Evolutionary conservation across 1,140 invertebrate genomes (phyloP).

Genomic region (Diabrotica virgifera): DNA sequence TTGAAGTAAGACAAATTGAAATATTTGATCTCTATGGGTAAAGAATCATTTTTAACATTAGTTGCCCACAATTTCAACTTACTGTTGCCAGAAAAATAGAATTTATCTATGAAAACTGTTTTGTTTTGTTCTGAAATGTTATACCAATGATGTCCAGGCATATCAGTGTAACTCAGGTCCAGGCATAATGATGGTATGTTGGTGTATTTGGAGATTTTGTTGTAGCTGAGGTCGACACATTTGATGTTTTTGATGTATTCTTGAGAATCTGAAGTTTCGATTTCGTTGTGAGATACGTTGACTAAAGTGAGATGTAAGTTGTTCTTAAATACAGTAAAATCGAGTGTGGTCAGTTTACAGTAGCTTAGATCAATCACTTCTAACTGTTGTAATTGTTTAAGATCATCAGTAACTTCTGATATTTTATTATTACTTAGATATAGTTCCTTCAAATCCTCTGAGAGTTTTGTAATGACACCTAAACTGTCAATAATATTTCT

Average conservation of each 20-base stretch:
- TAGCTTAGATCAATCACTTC: slow-evolving; percentile 7
- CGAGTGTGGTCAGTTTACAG: neutral
- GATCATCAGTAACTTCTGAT: neutral
- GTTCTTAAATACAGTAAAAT: slow-evolving; percentile 17
- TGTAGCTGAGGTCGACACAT: slow-evolving; percentile 17
- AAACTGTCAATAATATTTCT: slow-evolving; percentile 5
- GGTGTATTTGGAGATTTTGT: slow-evolving; percentile 7
- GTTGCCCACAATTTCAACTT: slow-evolving; percentile 7
- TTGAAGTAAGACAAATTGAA: slow-evolving; percentile 7
- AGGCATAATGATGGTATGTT: slow-evolving; percentile 16
- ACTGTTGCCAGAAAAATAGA: slow-evolving; percentile 5
- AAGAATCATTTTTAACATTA: slow-evolving; percentile 1
- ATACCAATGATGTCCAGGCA: slow-evolving; percentile 12
- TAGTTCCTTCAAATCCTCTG: slow-evolving; percentile 6
- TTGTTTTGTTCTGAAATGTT: slow-evolving; percentile 13
- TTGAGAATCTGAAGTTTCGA: slow-evolving; percentile 4
- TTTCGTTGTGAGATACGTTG: slow-evolving; percentile 14
- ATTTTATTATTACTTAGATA: slow-evolving; percentile 5
- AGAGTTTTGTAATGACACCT: neutral
- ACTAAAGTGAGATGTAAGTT: slow-evolving; percentile 3
- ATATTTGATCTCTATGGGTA: slow-evolving; percentile 12
- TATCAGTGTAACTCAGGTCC: slow-evolving; percentile 11
- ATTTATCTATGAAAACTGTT: slow-evolving; percentile 9
- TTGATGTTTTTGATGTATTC: slow-evolving; percentile 15
- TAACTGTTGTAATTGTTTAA: neutral